Evolutionary conservation across 2,113 vertebrate species (phyloP).

Genomic region (Ammodytes marinus): DNA sequence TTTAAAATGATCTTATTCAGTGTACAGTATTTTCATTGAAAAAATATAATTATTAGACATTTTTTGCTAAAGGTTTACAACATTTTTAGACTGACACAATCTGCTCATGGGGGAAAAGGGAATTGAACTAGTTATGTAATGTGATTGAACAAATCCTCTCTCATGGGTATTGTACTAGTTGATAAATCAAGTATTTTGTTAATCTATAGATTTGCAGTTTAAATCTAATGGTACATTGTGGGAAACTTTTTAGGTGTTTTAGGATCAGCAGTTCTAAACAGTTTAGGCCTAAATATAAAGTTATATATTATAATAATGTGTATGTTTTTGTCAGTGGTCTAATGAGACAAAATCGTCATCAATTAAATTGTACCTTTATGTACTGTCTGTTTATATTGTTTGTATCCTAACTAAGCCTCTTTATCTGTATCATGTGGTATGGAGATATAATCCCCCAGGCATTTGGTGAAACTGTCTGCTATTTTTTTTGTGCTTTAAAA

Average conservation of each 20-base stretch:
- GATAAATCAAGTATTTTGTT: not conserved
- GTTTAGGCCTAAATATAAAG: too few relatives aligned
- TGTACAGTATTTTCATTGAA: not conserved
- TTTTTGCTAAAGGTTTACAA: not conserved
- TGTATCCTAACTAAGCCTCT: slow-evolving; percentile 1
- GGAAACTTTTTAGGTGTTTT: too few relatives aligned
- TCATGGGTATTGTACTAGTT: slow-evolving; percentile 1
- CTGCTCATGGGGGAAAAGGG: not conserved
- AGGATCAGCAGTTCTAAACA: too few relatives aligned
- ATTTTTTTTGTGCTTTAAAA: not conserved
- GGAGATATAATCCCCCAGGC: slow-evolving; percentile 11
- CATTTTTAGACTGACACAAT: not conserved
- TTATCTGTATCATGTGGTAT: not conserved
- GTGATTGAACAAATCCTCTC: slow-evolving; percentile 38
- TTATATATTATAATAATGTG: not conserved
- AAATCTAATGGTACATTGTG: slow-evolving; percentile 8
- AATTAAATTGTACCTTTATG: not conserved
- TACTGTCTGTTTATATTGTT: not conserved
- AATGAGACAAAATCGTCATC: not conserved
- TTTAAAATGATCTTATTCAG: not conserved
- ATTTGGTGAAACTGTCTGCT: slow-evolving; percentile 1
- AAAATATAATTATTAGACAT: not conserved
- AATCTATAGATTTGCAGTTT: not conserved
- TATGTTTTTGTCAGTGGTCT: not conserved
- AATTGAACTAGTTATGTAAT: slow-evolving; percentile 25